These are phyloP conservation scores for Galagoides demidoff DNA, from an alignment of 2,797 vertebrate genomes.

Conservation along the genomic window DNA sequence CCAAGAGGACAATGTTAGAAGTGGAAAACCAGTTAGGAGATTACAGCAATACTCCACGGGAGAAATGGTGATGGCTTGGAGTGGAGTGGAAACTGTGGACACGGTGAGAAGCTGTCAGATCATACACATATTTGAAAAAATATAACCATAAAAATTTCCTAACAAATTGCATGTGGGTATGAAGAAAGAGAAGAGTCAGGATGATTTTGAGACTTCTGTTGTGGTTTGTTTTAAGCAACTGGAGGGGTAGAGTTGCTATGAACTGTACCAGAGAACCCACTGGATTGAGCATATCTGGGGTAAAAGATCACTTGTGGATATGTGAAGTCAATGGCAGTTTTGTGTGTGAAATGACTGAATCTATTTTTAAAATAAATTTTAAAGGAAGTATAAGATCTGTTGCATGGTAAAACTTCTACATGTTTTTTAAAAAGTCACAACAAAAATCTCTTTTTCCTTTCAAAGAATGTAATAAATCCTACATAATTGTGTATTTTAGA, in stretches of 20 bases:
- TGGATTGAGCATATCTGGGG: neutral
- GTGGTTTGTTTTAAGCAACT: neutral
- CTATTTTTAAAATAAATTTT: slow-evolving; percentile 17
- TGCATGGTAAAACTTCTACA: slow-evolving; percentile 3
- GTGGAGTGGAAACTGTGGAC: neutral
- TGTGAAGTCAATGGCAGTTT: neutral
- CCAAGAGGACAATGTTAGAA: neutral
- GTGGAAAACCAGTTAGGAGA: neutral
- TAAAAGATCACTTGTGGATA: neutral
- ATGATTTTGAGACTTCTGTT: neutral
- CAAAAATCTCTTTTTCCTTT: slow-evolving; percentile 2
- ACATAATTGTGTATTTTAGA: slow-evolving; percentile 20
- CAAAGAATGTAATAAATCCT: slow-evolving; percentile 59
- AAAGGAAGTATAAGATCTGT: neutral
- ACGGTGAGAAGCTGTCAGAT: neutral
- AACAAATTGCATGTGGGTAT: neutral
- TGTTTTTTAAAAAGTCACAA: slow-evolving; percentile 1
- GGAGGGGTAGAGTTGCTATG: neutral
- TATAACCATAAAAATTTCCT: neutral
- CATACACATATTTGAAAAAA: neutral
- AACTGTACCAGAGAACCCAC: neutral
- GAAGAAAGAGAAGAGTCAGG: neutral
- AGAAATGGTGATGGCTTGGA: neutral
- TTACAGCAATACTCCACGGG: neutral
- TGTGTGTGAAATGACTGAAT: neutral